phyloP scores from a whole-genome alignment of 2,888 invertebrate species.

The Drosophila putrida region DNA sequence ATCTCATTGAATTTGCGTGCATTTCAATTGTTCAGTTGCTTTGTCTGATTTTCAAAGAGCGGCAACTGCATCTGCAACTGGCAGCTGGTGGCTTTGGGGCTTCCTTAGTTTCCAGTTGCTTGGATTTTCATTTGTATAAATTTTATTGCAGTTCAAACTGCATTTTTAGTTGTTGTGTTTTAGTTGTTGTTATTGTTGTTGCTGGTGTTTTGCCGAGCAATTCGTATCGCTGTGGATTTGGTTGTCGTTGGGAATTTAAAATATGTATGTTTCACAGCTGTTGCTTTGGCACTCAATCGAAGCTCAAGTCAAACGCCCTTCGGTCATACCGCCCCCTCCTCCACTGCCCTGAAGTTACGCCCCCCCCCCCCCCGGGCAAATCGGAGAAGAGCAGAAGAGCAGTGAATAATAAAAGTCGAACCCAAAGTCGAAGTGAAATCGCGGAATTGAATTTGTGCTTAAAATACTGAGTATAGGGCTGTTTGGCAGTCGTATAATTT shows the following conservation, averaged over 20 bases:
- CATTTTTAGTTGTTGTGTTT: conserved; percentile 29
- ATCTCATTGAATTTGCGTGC: conserved; percentile 28
- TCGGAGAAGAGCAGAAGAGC: conserved; percentile 43
- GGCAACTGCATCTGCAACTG: conserved; percentile 31
- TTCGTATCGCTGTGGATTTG: conserved; percentile 34
- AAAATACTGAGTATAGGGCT: conserved; percentile 36
- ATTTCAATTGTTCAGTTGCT: conserved; percentile 9
- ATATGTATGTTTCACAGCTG: conserved; percentile 59
- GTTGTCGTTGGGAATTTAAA: conserved; percentile 63
- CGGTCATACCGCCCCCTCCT: conserved; percentile 11
- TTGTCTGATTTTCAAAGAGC: conserved; percentile 28
- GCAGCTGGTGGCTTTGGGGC: neutral
- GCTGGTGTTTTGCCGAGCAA: conserved; percentile 28
- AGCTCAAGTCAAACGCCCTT: conserved; percentile 24
- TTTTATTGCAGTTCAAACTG: conserved; percentile 59
- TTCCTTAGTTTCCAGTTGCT: conserved; percentile 26
- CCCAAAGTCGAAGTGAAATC: conserved; percentile 68
- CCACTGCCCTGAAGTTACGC: neutral
- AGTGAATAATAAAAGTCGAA: conserved; percentile 50
- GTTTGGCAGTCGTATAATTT: conserved; percentile 51
- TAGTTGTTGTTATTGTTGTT: conserved; percentile 22
- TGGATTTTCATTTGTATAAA: conserved; percentile 60
- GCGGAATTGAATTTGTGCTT: conserved; percentile 58
- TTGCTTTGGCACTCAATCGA: conserved; percentile 49
- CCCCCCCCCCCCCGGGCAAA: conserved; percentile 26